A percentile compares a stretch with the other conserved stretches of the same genome.
These are phyloP conservation scores for Deroplatys truncata DNA, from an alignment of 2,888 invertebrate species.

Conservation along the genomic window DNA sequence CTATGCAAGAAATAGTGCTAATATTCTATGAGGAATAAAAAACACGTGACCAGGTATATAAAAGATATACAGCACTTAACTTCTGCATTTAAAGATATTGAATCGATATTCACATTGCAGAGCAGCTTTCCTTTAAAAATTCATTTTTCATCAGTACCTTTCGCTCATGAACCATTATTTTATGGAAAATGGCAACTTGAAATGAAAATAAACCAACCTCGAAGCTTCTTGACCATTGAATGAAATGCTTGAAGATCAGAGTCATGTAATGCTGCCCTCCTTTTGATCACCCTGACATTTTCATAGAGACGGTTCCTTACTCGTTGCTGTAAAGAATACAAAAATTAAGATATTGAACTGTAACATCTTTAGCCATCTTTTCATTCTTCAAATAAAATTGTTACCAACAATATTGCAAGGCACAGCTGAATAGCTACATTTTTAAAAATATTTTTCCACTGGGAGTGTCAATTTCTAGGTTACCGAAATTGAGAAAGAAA, in stretches of 20 bases:
- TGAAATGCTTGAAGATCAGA: conserved; percentile 78
- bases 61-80: too few species aligned
- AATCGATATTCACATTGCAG: neutral
- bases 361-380: too few species aligned
- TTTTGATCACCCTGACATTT: conserved; percentile 60
- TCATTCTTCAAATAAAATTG: too few species aligned
- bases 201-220: conserved; percentile 55
- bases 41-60: too few species aligned
- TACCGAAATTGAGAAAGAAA: too few species aligned
- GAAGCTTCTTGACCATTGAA: conserved; percentile 72
- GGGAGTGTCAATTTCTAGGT: too few species aligned
- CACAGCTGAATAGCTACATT: too few species aligned
- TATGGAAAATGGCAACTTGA: neutral
- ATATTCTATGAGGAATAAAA: neutral
- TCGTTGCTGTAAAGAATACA: conserved; percentile 43
- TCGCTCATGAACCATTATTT: neutral
- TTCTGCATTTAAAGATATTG: too few species aligned
- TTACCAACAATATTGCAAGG: too few species aligned
- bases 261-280: conserved; percentile 63
- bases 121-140: neutral
- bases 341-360: neutral
- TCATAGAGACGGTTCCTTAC: conserved; percentile 65
- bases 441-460: too few species aligned
- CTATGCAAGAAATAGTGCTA: neutral
- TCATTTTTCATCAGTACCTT: neutral